Evolutionary conservation across 2,888 invertebrate genomes (phyloP).

Genomic region (Eupithecia subfuscata): DNA sequence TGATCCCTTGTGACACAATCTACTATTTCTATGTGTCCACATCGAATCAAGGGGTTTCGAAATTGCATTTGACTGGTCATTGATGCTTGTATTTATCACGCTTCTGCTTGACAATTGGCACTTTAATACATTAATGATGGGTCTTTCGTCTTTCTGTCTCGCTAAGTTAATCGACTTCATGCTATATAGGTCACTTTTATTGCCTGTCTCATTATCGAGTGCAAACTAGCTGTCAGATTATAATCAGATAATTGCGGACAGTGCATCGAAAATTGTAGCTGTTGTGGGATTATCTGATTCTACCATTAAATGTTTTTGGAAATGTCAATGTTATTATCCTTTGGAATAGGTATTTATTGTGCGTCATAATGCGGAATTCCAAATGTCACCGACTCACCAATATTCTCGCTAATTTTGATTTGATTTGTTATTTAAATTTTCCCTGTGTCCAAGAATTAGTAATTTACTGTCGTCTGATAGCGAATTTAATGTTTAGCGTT

Average conservation of each 20-base stretch:
- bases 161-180: background rate
- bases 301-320: background rate
- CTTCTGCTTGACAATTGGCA: background rate
- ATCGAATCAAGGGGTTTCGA: too few relatives aligned
- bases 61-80: background rate
- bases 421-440: background rate
- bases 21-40: too few relatives aligned
- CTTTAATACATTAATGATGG: background rate
- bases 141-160: background rate
- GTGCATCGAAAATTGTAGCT: slow-evolving; percentile 1
- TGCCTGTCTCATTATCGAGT: background rate
- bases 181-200: background rate
- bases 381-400: background rate
- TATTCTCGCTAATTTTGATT: background rate
- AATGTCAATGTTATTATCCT: slow-evolving; percentile 3
- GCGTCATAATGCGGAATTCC: background rate
- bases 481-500: background rate
- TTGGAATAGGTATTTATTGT: background rate
- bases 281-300: background rate
- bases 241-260: slow-evolving; percentile 8
- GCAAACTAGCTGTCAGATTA: slow-evolving; percentile 1
- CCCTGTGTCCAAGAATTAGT: background rate
- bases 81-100: background rate
- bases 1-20: too few relatives aligned
- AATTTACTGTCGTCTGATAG: background rate